These are phyloP conservation scores for Lamproptera curius DNA, from an alignment of 2,888 invertebrate genomes.

Conservation along the genomic window DNA sequence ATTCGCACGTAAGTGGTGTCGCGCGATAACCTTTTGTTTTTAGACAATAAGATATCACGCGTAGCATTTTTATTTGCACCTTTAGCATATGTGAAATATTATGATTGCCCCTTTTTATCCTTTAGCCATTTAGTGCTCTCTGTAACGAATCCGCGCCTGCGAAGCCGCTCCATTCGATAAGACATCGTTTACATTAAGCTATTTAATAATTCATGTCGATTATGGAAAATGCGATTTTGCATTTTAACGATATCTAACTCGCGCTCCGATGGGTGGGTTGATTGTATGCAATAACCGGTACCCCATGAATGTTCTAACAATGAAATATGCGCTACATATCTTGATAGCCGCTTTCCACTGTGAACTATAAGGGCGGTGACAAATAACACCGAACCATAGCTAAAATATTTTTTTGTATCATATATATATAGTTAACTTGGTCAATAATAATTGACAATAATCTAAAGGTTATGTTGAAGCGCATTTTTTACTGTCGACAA, in stretches of 20 bases:
- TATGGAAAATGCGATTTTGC: conserved; percentile 10
- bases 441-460: too few species aligned
- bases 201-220: conserved; percentile 17
- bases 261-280: not conserved
- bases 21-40: conserved; percentile 1
- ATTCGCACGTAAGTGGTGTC: conserved; percentile 20
- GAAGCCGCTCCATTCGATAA: conserved; percentile 3
- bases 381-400: too few species aligned
- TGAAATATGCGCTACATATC: not conserved
- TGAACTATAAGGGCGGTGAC: too few species aligned
- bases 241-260: not conserved
- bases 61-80: not conserved
- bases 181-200: conserved; percentile 5
- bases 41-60: conserved; percentile 7
- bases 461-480: too few species aligned
- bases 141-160: not conserved
- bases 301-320: not conserved
- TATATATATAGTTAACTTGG: too few species aligned
- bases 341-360: not conserved
- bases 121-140: conserved; percentile 7
- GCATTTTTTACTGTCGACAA: too few species aligned
- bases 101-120: conserved; percentile 2
- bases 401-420: too few species aligned
- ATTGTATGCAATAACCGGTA: not conserved
- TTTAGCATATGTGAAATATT: not conserved